Evolutionary conservation across 2,888 invertebrate genomes (phyloP), one percentile per base, ranked within the genome.

Genomic region (Dorcus parallelipipedus): DNA sequence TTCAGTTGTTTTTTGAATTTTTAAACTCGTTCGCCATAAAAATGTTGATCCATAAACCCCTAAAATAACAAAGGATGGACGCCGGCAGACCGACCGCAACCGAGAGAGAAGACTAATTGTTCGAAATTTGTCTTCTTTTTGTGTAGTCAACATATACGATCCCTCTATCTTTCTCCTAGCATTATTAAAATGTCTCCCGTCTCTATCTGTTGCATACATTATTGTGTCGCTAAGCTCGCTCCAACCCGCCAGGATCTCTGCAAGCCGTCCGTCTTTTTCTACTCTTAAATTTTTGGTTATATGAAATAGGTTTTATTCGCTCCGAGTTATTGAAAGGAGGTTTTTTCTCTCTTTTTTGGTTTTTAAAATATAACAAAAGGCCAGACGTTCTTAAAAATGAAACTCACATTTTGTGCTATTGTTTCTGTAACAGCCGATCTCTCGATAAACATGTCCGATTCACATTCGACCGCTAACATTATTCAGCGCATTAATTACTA

Each of bases 1-100:
- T 76, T 75, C 75, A 69, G 74, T 76, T 69, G 76, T 76, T 77
- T 77, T 77, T 78, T 77, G 74, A 76, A 76, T 76, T 76, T 77
- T 75, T 75, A 75, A 77, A 77, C 75, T 76, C 73, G 77, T 75
- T 72, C 72, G 74, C 74, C 74, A 74, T 74, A 77, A 76, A 77
- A 76, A 76, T 76, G 75, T 73, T 70, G 73, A 69, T 71, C 73
- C 76, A 75, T 76, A 76, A 75, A 76, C 74, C 71, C 60, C 66
- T 61, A 59, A 39, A 52, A 52, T 45, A 59, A 52, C 62, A 57
- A 43, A 59, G 60, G 65, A 61, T 52, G 52, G 55, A 54, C 33
- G 33, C 50, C 52, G 56, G 42, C 52, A 23, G 51, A 33, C 20
- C 50, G 38, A 38, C 23, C n/a, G 49, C 49, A 56, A 60, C 54